Conservation (phyloP, 1,140 invertebrate genomes). For the Atta texana region DNA sequence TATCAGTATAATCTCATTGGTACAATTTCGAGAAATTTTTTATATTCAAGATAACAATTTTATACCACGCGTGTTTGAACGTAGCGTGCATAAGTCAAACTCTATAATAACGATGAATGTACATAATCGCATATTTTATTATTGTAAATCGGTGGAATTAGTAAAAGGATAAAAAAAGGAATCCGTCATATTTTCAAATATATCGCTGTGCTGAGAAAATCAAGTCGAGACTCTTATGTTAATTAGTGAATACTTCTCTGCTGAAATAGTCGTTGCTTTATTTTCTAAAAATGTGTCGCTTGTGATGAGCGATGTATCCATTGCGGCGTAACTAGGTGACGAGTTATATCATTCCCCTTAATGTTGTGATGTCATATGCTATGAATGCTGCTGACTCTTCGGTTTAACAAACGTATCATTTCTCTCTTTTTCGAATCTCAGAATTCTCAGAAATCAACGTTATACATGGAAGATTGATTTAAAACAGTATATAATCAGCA, state of each 20-base stretch:
- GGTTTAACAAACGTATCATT: conserved; percentile 3
- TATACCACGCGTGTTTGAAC: background rate
- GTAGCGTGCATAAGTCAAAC: background rate
- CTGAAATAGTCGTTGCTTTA: conserved; percentile 8
- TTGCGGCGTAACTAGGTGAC: conserved; percentile 25
- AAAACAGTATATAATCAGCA: background rate
- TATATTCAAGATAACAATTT: background rate
- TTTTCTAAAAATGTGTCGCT: conserved; percentile 44
- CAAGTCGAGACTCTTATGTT: conserved; percentile 2
- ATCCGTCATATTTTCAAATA: background rate
- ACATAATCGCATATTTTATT: background rate
- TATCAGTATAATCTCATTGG: too few species aligned
- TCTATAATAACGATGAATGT: background rate
- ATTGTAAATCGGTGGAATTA: background rate
- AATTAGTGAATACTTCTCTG: conserved; percentile 11
- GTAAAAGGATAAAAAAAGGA: background rate
- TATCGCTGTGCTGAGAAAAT: background rate
- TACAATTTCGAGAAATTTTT: background rate
- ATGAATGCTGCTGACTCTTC: conserved; percentile 42
- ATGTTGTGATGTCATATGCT: conserved; percentile 49
- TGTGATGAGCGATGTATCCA: background rate
- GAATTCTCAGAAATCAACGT: background rate
- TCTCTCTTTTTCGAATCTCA: background rate
- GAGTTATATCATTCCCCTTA: conserved; percentile 47
- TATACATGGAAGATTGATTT: background rate